Conservation (phyloP, 2,113 vertebrate genomes). For the Myodes glareolus region DNA sequence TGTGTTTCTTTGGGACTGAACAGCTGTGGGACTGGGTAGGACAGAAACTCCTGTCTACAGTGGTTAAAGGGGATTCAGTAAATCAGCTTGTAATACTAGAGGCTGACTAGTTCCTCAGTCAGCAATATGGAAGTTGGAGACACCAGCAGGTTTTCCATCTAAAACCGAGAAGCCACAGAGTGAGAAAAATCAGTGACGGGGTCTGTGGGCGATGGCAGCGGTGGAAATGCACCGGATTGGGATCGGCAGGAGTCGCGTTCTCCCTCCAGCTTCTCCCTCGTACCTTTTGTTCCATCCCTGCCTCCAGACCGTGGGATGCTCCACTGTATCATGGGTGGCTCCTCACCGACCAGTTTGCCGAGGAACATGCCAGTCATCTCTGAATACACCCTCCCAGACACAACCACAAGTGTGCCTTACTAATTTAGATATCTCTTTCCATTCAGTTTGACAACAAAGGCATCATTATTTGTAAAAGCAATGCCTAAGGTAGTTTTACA, state of each 20-base stretch:
- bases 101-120: not conserved
- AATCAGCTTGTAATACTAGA: not conserved
- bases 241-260: not conserved
- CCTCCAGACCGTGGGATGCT: not conserved
- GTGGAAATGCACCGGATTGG: not conserved
- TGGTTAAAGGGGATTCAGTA: not conserved
- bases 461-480: not conserved
- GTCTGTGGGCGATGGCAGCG: not conserved
- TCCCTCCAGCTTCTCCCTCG: not conserved
- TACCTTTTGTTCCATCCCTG: not conserved
- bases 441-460: not conserved
- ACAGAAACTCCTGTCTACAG: no score
- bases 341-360: not conserved
- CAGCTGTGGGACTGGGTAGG: no score
- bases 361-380: not conserved
- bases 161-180: not conserved
- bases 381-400: not conserved
- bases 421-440: not conserved
- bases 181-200: rapidly evolving
- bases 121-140: not conserved
- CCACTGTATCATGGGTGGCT: not conserved
- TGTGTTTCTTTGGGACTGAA: no score
- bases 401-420: not conserved
- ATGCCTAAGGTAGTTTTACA: not conserved
- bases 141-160: no score